A percentile compares a stretch with the other conserved stretches of the same genome.
Evolutionary conservation across 2,888 invertebrate genomes (phyloP).

Genomic region (Ophion ellenae): DNA sequence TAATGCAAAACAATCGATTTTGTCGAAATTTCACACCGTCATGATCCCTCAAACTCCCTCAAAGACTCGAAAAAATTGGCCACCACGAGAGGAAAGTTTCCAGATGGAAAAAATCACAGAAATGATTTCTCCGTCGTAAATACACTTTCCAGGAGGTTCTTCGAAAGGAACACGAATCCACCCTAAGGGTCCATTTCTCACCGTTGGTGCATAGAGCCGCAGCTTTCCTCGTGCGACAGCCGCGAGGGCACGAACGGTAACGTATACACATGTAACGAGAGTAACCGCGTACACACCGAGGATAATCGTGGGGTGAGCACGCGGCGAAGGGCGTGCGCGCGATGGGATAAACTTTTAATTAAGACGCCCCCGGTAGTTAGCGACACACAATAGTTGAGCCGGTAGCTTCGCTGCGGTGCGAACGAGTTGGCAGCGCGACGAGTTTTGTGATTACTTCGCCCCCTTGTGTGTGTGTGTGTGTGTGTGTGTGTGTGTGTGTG

Average conservation of each 20-base stretch:
- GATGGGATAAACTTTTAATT: conserved; percentile 62
- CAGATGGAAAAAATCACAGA: too few relatives aligned
- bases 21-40: too few relatives aligned
- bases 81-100: too few relatives aligned
- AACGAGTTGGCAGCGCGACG: conserved; percentile 60
- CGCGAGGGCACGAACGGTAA: neutral
- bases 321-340: neutral
- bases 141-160: neutral
- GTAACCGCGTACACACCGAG: neutral
- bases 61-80: too few relatives aligned
- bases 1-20: too few relatives aligned
- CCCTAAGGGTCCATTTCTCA: neutral
- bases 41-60: too few relatives aligned
- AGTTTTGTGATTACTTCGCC: conserved; percentile 64
- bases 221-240: neutral
- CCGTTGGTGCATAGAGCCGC: neutral
- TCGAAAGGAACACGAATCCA: neutral
- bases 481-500: conserved; percentile 23
- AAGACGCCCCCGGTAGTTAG: conserved; percentile 62
- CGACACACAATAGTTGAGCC: conserved; percentile 57
- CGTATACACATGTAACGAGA: conserved; percentile 2
- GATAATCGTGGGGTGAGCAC: conserved; percentile 29
- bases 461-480: conserved; percentile 12
- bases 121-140: too few relatives aligned
- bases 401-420: conserved; percentile 35